Conservation (phyloP, 23 tunicate species). For the Phallusia fumigata region DNA sequence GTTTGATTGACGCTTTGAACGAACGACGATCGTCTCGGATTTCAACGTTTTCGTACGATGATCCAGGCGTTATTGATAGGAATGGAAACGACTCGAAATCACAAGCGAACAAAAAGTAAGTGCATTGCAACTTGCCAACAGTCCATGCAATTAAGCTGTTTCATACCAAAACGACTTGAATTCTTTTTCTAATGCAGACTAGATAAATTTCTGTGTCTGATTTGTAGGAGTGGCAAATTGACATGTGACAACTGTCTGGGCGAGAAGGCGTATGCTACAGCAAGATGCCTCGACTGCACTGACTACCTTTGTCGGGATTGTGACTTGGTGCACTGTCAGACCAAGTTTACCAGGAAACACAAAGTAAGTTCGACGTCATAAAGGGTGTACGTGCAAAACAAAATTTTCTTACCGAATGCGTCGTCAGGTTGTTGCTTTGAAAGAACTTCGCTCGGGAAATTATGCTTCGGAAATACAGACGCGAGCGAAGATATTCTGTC, state of each 20-base stretch:
- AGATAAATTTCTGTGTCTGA: too few relatives aligned
- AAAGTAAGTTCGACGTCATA: constrained; percentile 13
- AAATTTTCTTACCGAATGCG: neutral
- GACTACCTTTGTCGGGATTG: constrained; percentile 53
- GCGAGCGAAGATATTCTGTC: constrained; percentile 46
- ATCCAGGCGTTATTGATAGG: neutral
- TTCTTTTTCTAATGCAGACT: too few relatives aligned
- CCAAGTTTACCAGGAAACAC: constrained; percentile 52
- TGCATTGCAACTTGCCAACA: too few relatives aligned
- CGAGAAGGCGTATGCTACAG: constrained; percentile 18
- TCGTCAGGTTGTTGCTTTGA: constrained; percentile 23
- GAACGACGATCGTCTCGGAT: constrained; percentile 25
- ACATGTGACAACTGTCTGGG: constrained; percentile 42
- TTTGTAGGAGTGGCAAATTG: constrained; percentile 8
- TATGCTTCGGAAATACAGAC: constrained; percentile 38
- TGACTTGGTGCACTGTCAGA: constrained; percentile 51
- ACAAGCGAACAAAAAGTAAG: too few relatives aligned
- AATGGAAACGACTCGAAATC: too few relatives aligned
- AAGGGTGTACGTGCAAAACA: too few relatives aligned
- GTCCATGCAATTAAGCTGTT: too few relatives aligned
- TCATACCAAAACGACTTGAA: too few relatives aligned
- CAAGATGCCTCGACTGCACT: constrained; percentile 45
- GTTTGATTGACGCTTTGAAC: constrained; percentile 44
- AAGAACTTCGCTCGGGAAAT: constrained; percentile 28
- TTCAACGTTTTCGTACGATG: constrained; percentile 11